Percentiles rank a stretch among this genome's conserved stretches.
phyloP scores from a whole-genome alignment of 2,888 invertebrate genomes.

The Spisula subtruncata region DNA sequence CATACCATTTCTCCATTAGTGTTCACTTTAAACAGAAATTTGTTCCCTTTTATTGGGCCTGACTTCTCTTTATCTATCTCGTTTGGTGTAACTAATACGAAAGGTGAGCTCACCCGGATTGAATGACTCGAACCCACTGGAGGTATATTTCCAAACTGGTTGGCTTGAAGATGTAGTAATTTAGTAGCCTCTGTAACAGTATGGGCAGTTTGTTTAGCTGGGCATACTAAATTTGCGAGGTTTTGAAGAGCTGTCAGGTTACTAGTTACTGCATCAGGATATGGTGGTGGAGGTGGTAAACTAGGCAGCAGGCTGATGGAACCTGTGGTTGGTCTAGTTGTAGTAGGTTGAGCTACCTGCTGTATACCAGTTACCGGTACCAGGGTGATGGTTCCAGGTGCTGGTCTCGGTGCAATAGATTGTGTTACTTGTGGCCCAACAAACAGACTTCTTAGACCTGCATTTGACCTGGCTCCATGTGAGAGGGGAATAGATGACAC shows the following conservation, averaged over 20 bases:
- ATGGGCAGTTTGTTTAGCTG: background rate
- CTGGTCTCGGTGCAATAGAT: background rate
- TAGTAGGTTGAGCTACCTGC: too few relatives aligned
- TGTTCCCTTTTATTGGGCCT: constrained; percentile 21
- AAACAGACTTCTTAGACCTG: background rate
- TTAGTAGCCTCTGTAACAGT: background rate
- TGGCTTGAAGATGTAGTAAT: background rate
- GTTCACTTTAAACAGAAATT: constrained; percentile 62
- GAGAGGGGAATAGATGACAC: background rate
- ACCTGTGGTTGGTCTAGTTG: background rate
- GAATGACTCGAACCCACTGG: too few relatives aligned
- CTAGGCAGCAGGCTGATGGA: background rate
- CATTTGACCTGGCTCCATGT: background rate
- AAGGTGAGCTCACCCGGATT: background rate
- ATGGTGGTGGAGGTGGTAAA: background rate
- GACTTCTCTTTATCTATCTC: background rate
- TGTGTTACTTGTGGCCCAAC: background rate
- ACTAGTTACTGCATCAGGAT: background rate
- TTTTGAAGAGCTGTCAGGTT: background rate
- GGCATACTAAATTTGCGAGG: background rate
- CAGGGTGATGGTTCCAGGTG: too few relatives aligned
- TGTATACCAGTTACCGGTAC: too few relatives aligned
- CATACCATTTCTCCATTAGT: constrained; percentile 68
- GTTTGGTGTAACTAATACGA: background rate
- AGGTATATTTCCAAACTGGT: background rate